Base-by-base conservation (phyloP, 2,113 vertebrate genomes). In the Gymnobelideus leadbeateri region DNA sequence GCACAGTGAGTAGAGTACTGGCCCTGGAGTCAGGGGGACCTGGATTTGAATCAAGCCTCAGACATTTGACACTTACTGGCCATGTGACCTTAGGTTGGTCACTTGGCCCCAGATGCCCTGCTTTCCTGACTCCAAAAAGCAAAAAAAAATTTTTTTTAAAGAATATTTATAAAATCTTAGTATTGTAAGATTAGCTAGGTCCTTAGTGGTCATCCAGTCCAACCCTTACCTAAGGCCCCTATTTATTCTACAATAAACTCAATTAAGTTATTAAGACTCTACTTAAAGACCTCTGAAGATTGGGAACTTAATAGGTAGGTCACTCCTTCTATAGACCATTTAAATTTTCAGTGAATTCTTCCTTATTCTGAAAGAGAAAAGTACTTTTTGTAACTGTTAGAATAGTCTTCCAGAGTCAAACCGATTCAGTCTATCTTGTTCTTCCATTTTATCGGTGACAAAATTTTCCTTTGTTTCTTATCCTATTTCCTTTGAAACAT, bases 401-500 rank as follows among this genome's bases (percentile, higher is more conserved):
- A 98, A 90, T 47, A 98, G 95, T 54, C 50, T 93, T 96, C 92
- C 93, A 90, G 93, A 2, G 16, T 0, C 68, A 95, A 93, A 92
- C 94, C 95, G 97, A 97, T 96, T 97, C 97, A 96, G 93, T 95
- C 97, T 96, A 96, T 95, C 96, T 97, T 98, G 96, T 96, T 97
- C 95, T 95, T 98, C 97, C 98, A 95, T 97, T 98, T 98, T 98
- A 97, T 94, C 94, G 95, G 93, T 97, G 96, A 97, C 96, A 95
- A 96, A 97, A 98, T 98, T 97, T 98, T 98, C 98, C 98, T 98
- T 97, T 97, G 97, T 97, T 98, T 97, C 97, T 95, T 91, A 93
- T 94, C 94, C n/a, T 84, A 84, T 84, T 84, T 84, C 91, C 89
- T 96, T 92, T 93, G 90, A 97, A 96, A 54, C 90, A 90, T n/a